Base-by-base conservation (phyloP, 2,888 invertebrate genomes). In the Onthophagus sagittarius region DNA sequence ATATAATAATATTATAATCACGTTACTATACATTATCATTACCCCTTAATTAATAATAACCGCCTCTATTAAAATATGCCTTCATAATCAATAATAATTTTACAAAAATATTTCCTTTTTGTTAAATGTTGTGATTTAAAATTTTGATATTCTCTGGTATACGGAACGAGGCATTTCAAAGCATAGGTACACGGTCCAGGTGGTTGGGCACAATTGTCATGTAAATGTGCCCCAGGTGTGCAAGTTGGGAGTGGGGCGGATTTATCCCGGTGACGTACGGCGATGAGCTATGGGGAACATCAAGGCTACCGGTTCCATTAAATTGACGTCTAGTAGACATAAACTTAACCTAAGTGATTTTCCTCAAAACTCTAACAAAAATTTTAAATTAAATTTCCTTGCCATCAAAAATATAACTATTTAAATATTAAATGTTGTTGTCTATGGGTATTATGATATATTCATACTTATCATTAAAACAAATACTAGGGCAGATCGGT, bases 181-280 rank as follows among this genome's bases (percentile, higher is more conserved):
- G 39, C 39, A 53, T 53, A 72, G 78, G 76, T 75, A 75, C 23
- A 23, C 76, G 76, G 80, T 80, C 80, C 80, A 80, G 80, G 79
- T 80, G 79, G 78, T 76, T 80, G 78, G 79, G 76, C 75, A 69
- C 74, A 75, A 80, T 80, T 80, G 79, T 80, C 75, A 80, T 80
- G 80, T 79, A 80, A 80, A 80, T 80, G 77, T 15, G 73, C 77
- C 79, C 79, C 79, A 79, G 79, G 79, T 79, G 79, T 79, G 79
- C 79, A 53, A 53, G 39, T 53, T 53, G 39, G 39, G 39, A 53
- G 39, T 53, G 39, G 39, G 39, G 39, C 39, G 39, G 39, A 53
- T 53, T 53, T 53, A 53, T 53, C 39, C 39, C 39, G 7, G 39
- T 53, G 39, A 53, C 39, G 39, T 53, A 53, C 39, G 39, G 11